Percentiles rank a stretch among this genome's conserved stretches.
phyloP scores from a whole-genome alignment of 2,797 vertebrate genomes.

The Sphaeramia orbicularis region DNA sequence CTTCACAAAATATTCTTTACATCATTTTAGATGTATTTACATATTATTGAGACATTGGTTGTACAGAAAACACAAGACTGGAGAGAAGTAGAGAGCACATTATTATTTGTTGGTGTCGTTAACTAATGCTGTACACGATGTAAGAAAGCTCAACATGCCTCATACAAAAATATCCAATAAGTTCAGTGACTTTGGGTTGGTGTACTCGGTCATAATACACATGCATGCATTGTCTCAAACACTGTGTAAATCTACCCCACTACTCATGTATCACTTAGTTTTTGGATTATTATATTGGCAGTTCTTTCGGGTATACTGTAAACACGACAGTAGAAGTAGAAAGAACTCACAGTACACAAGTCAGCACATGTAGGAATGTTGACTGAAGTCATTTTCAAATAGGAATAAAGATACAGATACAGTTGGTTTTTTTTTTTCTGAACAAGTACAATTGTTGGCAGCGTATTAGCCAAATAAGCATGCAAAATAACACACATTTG shows the following conservation, averaged over 20 bases:
- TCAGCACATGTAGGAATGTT: slow-evolving; percentile 57
- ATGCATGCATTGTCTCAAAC: slow-evolving; percentile 58
- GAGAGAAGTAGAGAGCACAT: slow-evolving; percentile 29
- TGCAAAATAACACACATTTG: slow-evolving; percentile 59
- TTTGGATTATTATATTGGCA: slow-evolving; percentile 50
- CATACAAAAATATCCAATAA: slow-evolving; percentile 59
- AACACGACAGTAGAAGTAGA: slow-evolving; percentile 47
- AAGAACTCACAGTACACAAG: slow-evolving; percentile 49
- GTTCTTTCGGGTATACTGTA: slow-evolving; percentile 46
- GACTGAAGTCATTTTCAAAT: slow-evolving; percentile 47
- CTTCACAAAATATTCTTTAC: slow-evolving; percentile 59
- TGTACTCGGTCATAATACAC: slow-evolving; percentile 42
- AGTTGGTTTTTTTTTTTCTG: too few relatives aligned
- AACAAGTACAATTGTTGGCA: slow-evolving; percentile 60
- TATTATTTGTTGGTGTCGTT: slow-evolving; percentile 25
- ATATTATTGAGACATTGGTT: slow-evolving; percentile 20
- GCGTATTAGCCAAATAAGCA: slow-evolving; percentile 57
- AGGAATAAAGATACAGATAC: slow-evolving; percentile 37
- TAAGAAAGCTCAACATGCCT: slow-evolving; percentile 69
- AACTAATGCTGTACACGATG: slow-evolving; percentile 48
- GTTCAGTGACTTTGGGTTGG: slow-evolving; percentile 41
- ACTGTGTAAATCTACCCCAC: slow-evolving; percentile 44
- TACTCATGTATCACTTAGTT: slow-evolving; percentile 26
- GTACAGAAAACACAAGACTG: slow-evolving; percentile 31
- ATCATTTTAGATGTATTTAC: slow-evolving; percentile 53